Evolutionary conservation across 2,888 invertebrate species (phyloP).

Genomic region (Eurytoma adleriae): DNA sequence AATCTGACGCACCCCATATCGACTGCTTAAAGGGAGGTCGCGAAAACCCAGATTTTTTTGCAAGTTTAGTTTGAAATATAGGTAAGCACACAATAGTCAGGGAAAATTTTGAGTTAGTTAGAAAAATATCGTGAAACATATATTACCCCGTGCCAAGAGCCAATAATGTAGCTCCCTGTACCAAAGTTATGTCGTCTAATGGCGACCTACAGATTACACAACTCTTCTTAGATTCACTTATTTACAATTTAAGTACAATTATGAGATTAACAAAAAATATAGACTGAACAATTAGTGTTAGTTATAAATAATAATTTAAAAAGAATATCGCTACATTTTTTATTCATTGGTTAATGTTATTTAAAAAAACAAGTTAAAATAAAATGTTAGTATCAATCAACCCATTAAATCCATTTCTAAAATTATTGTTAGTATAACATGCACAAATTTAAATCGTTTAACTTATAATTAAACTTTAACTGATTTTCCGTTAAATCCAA

Average conservation of each 20-base stretch:
- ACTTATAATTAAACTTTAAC: neutral
- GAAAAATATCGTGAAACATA: constrained; percentile 58
- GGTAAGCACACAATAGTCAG: neutral
- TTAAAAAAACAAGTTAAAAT: neutral
- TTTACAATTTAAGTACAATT: neutral
- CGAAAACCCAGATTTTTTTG: constrained; percentile 1
- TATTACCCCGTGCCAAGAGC: constrained; percentile 74
- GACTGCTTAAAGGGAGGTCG: neutral
- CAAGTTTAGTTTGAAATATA: neutral
- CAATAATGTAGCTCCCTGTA: constrained; percentile 74
- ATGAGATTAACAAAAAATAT: neutral
- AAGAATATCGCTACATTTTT: too few species aligned
- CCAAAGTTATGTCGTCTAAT: constrained; percentile 72
- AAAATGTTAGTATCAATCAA: neutral
- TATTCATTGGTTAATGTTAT: neutral
- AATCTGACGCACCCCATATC: too few species aligned
- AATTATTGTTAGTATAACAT: constrained; percentile 15
- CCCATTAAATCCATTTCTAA: neutral
- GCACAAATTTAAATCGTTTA: constrained; percentile 7
- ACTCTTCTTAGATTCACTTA: constrained; percentile 45
- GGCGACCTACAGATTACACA: constrained; percentile 66
- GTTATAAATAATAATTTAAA: too few species aligned
- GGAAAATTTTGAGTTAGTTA: constrained; percentile 28
- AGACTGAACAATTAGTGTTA: too few species aligned
- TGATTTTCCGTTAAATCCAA: neutral